These are phyloP conservation scores for Saguinus oedipus DNA, from an alignment of 2,797 vertebrate species.

Conservation along the genomic window DNA sequence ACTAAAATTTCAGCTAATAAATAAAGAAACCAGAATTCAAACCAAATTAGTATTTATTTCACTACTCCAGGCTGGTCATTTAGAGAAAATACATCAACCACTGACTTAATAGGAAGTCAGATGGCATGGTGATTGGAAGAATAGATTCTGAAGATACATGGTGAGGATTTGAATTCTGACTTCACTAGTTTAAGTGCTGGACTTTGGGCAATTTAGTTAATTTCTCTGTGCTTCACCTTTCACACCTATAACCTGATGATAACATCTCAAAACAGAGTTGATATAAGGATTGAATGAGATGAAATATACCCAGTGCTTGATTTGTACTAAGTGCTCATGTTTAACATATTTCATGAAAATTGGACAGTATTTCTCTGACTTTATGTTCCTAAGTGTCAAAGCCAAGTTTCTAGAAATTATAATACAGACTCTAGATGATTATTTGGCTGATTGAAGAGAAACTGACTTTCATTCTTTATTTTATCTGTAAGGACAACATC, in stretches of 20 bases:
- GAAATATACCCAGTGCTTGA: not conserved
- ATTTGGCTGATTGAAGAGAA: not conserved
- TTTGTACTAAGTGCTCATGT: not conserved
- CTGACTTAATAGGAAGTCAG: not conserved
- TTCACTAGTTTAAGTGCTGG: not conserved
- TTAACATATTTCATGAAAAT: not conserved
- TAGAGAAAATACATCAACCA: not conserved
- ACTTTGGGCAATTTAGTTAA: not conserved
- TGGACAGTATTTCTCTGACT: not conserved
- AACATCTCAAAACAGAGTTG: not conserved
- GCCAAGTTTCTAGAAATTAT: not conserved
- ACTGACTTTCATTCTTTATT: not conserved
- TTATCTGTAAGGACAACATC: not conserved
- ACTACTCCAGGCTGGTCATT: not conserved
- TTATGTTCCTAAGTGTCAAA: not conserved
- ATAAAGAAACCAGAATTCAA: not conserved
- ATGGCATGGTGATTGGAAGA: not conserved
- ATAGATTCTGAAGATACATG: not conserved
- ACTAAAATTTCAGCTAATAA: not conserved
- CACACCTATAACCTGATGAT: not conserved
- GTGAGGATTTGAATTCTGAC: not conserved
- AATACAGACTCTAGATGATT: not conserved
- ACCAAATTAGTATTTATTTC: not conserved
- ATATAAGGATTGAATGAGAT: not conserved
- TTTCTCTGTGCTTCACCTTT: not conserved